phyloP scores from a whole-genome alignment of 1,140 invertebrate genomes.

The Dreissena rostriformis region DNA sequence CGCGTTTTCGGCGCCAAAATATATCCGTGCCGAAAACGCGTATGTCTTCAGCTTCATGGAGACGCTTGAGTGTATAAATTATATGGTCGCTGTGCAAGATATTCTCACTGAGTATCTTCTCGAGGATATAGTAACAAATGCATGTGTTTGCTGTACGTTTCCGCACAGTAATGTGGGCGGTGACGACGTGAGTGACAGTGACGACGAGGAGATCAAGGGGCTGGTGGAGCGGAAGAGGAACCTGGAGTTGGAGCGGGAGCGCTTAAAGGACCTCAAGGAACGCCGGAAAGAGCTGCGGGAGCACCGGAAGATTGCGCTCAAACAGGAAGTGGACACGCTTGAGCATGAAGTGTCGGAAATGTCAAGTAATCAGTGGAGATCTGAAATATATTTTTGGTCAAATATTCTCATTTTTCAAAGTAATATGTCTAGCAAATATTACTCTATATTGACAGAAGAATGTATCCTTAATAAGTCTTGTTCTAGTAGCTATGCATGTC shows the following conservation, averaged over 20 bases:
- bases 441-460: too few species aligned
- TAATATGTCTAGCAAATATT: background rate
- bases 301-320: conserved; percentile 9
- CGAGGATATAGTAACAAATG: too few species aligned
- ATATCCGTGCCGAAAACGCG: too few species aligned
- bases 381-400: background rate
- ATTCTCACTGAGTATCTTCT: too few species aligned
- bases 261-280: conserved; percentile 6
- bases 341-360: conserved; percentile 28
- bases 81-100: too few species aligned
- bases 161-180: too few species aligned
- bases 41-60: background rate
- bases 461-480: too few species aligned
- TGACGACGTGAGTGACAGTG: background rate
- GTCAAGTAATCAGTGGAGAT: background rate
- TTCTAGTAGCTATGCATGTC: too few species aligned
- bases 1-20: too few species aligned
- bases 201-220: conserved; percentile 35
- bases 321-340: conserved; percentile 20
- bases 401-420: background rate
- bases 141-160: too few species aligned
- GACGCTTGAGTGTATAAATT: too few species aligned
- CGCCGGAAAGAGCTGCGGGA: background rate
- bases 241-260: conserved; percentile 2
- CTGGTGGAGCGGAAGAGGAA: conserved; percentile 36